Evolutionary conservation across 2,797 vertebrate species (phyloP), one percentile per base, ranked within the genome.

Genomic region (Apodemus agrarius): DNA sequence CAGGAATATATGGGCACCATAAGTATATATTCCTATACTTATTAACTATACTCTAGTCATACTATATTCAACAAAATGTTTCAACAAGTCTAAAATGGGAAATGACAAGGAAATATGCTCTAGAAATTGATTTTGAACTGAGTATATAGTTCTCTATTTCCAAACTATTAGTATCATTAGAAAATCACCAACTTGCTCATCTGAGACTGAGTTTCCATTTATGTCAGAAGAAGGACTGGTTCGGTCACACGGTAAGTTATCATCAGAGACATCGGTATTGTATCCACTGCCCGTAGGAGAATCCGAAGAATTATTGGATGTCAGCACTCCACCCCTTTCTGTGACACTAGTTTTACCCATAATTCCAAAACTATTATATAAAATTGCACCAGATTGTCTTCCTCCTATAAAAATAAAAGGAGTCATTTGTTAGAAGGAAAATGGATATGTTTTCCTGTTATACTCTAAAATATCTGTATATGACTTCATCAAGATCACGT

Each of bases 241-340:
- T 6, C 99, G 97, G 29, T 99, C 99, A 89, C 99, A 99, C 0
- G 99, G 99, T 89, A 99, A 99, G 97, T 99, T 99, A 98, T 99
- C 99, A 3, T 99, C 99, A 49, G 99, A 99, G 74, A 99, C 99
- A 76, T 99, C 99, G 0, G 99, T 99, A 98, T 99, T 99, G 96
- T 99, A 99, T 78, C 99, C 99, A 81, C 99, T 99, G 86, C 99
- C 99, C 3, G 99, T 99, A 91, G 99, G 99, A 85, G 99, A 99
- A 97, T 99, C 99, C 0, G 99, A 99, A 14, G 99, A 99, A 90
- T 99, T 99, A 26, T 99, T 99, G 26, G 99, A 99, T 90, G 99
- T 99, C 6, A 99, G 99, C 92, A 99, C 96, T 52, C 99, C 99
- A 3, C 98, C 99, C 89, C 99, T 99, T 52, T 99, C 99, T 1